Base-by-base conservation (phyloP, 2,888 invertebrate genomes). In the Heliothis peltigera region DNA sequence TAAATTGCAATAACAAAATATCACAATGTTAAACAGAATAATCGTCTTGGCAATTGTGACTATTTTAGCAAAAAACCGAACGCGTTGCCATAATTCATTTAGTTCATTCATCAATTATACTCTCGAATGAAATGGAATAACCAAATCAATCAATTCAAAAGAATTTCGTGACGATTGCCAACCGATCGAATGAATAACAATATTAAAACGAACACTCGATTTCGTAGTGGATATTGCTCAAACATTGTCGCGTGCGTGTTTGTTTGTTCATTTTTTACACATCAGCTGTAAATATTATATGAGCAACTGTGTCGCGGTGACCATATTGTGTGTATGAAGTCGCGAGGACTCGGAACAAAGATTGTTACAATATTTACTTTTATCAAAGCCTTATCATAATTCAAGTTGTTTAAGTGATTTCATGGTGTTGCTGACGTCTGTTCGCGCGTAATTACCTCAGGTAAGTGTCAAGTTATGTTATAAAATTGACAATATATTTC, bases 371-470 rank as follows among this genome's bases (percentile, higher is more conserved):
- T 88, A 89, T 89, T 88, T 89, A 87, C 82, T 75, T 85, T 87
- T 87, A 86, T 84, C 87, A 72, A 67, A 85, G 79, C 84, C 83
- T 89, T 90, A 90, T 88, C 88, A 80, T 82, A 84, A 85, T 84
- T 82, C 77, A 85, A 80, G 81, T 79, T 84, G 84, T 85, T 72
- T 72, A 67, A 68, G 85, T 89, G 88, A 87, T 89, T 90, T 86
- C 80, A 82, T 85, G 82, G 85, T 79, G 81, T 82, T 84, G 81
- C 77, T 88, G 84, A 86, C 85, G 83, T 85, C 78, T 69, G 68
- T 75, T 70, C 81, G 67, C 80, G 83, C 85, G 79, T 87, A 87
- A 86, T 84, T 82, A 78, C 72, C 69, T 66, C 80, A 87, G 89
- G 92, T 92, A 79, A 91, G 91, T 76, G 52, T 59, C 68, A 68